Percentiles rank a stretch among this genome's conserved stretches.
phyloP scores from a whole-genome alignment of 2,113 vertebrate species.

The Gadus chalcogrammus region DNA sequence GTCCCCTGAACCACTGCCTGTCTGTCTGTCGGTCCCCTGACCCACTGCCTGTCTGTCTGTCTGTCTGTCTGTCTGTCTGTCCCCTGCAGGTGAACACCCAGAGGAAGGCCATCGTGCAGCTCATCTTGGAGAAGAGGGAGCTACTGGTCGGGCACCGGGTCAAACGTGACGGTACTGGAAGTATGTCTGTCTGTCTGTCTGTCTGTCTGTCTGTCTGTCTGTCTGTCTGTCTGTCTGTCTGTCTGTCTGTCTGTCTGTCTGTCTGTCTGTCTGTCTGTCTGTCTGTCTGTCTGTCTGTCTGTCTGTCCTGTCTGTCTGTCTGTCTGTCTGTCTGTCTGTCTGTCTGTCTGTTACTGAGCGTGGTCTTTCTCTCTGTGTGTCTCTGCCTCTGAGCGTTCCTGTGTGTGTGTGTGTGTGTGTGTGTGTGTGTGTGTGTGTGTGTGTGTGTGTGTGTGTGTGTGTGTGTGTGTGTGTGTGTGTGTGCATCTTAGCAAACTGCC shows the following conservation, averaged over 20 bases:
- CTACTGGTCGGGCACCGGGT: constrained; percentile 71
- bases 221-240: no score
- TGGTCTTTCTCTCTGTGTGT: no score
- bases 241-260: no score
- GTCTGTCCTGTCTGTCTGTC: no score
- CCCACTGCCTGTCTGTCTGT: neutral
- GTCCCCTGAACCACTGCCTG: neutral
- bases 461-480: constrained; percentile 9
- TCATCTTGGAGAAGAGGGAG: constrained; percentile 76
- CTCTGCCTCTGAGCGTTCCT: neutral
- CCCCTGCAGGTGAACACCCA: constrained; percentile 74
- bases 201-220: no score
- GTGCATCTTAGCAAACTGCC: neutral
- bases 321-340: no score
- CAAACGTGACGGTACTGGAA: constrained; percentile 69
- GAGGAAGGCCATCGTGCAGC: constrained; percentile 76
- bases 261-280: no score
- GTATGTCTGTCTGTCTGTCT: no score
- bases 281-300: no score
- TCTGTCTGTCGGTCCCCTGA: neutral
- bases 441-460: neutral
- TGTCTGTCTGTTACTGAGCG: no score
- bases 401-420: constrained; percentile 4
- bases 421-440: constrained; percentile 11
- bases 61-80: constrained; percentile 15